Base-by-base conservation (phyloP, 30 jellyfish, hydroid and myxozoan species). In the Sanderia malayensis region DNA sequence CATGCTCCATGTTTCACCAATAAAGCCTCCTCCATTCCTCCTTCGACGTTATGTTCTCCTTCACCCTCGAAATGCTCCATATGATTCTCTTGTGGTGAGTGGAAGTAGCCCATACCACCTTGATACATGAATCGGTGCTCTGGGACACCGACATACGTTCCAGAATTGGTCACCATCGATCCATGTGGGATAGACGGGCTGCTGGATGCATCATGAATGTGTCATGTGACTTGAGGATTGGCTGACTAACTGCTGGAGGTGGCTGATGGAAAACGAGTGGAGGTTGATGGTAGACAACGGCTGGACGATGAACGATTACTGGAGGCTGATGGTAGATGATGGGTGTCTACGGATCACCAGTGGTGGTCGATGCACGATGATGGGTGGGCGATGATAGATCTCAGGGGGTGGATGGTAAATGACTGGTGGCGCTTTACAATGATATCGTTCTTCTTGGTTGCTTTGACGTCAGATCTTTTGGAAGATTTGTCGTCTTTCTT, bases 141-240 rank as follows among this genome's bases (percentile, higher is more conserved):
- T 58, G 99, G 99, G 2, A 92, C 95, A 46, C 99, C 99, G 31
- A 92, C 99, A 64, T 92, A 92, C 26, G 99, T 92, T 1, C 99
- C 99, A 44, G 99, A 96, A 60, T 92, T 92, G 0, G 99, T 82
- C 28, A 92, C 99, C 99, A 92, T 92, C 13, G 99, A 92, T 31
- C 99, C 94, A 92, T 74, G 55, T 92, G 99, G 44, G 96, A 86
- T 34, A 92, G 64, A 28, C 95, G 88, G 6, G 96, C 95, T 20
- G 99, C 99, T 58, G 99, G 99, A 67, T 92, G 99, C 99, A 92
- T 92, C 92, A 92, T 80, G 87, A 92, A 92, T 20, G 99, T 92
- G 52, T 92, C 99, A 63, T 92, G 99, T 10, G 99, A 92, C 65
- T 92, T 92, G 67, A 92, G 58, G 74, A 92, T 92, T 25, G 99